Conservation (phyloP, 2,888 invertebrate genomes). For the Scaptomyza polygonia region DNA sequence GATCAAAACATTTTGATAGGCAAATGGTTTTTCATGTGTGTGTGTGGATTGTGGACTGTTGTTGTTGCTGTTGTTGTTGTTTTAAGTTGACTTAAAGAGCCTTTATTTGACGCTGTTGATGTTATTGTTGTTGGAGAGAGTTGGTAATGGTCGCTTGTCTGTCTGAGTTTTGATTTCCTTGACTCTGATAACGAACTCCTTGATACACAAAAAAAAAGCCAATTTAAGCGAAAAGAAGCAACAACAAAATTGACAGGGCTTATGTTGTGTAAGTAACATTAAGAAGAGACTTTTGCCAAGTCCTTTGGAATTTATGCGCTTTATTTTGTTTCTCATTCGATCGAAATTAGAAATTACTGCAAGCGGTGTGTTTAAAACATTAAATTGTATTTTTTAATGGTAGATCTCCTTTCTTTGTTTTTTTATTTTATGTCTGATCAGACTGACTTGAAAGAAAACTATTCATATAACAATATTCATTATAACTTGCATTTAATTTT, state of each 20-base stretch:
- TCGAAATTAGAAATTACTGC: too few relatives aligned
- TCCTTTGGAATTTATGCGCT: not conserved
- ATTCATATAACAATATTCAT: too few relatives aligned
- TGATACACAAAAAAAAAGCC: conserved; percentile 19
- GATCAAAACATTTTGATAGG: conserved; percentile 75
- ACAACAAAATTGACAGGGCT: conserved; percentile 44
- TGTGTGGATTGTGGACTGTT: conserved; percentile 19
- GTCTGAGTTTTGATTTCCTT: conserved; percentile 53
- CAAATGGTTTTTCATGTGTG: conserved; percentile 39
- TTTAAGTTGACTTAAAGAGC: conserved; percentile 44
- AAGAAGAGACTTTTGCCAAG: not conserved
- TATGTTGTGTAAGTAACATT: conserved; percentile 8
- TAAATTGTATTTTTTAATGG: too few relatives aligned
- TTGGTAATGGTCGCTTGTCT: conserved; percentile 28
- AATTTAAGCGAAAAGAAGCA: conserved; percentile 5
- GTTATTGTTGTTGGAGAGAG: conserved; percentile 29
- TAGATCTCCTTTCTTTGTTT: too few relatives aligned
- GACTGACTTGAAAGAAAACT: too few relatives aligned
- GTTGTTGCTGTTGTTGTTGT: conserved; percentile 17
- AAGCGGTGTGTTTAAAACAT: too few relatives aligned
- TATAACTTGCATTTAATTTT: too few relatives aligned
- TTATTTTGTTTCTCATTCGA: not conserved
- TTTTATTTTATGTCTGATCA: too few relatives aligned
- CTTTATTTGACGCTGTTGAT: conserved; percentile 25
- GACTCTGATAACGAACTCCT: conserved; percentile 43